Evolutionary conservation across 2,888 invertebrate genomes (phyloP), one percentile per base, ranked within the genome.

Genomic region (Dione vanillae): DNA sequence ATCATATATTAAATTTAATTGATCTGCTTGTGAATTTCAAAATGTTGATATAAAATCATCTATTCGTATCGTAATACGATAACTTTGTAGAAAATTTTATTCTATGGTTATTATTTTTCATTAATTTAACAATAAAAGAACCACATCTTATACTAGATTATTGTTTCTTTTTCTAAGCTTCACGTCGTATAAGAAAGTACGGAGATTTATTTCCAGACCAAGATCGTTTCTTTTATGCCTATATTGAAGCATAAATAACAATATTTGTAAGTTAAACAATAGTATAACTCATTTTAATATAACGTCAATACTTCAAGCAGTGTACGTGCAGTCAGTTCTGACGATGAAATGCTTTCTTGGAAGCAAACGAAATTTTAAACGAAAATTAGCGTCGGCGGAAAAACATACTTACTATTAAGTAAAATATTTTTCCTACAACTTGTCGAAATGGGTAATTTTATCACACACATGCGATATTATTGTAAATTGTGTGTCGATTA

Each of bases 371-470:
- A 61, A 61, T 45, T 61, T 43, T 61, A 27, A 61, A 61, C 9
- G 20, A n/a, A 59, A 61, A 61, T 61, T 61, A 37, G 47, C 37
- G 49, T 64, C n/a, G 12, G 14, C 19, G 19, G 49, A 64, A 64
- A 64, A 51, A 64, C 49, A 49, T 51, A 40, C 49, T 64, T 64
- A 64, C 20, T 40, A 40, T 49, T 64, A 64, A 49, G 11, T 11
- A 61, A 14, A 11, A 10, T 10, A 45, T 61, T 61, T 45, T n/a
- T 11, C 45, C 45, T 43, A 8, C 47, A 64, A 62, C 62, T 49
- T 64, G 62, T 49, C 37, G 62, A 49, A 64, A 51, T 20, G 64
- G 64, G 51, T 64, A 51, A 64, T 64, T 64, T 64, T 45, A 51
- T 51, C 40, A 49, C 8, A 64, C 51, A 40, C 64, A 64, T 51